Base-by-base conservation (phyloP, 2,888 invertebrate species). In the Pollenia amentaria region DNA sequence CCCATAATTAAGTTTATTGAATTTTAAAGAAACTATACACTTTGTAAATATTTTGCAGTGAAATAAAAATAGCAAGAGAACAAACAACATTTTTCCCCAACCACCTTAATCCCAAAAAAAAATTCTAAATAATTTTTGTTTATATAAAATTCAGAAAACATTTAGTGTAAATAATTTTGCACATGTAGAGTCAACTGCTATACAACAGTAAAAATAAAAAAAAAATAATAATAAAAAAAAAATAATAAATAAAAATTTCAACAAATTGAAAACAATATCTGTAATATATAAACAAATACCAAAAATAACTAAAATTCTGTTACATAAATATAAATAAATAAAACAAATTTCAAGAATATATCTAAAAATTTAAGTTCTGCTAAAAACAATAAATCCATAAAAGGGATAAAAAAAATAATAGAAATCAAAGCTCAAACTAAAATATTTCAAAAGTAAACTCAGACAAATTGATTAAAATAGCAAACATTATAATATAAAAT, bases 111-210 rank as follows among this genome's bases (percentile, higher is more conserved):
- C 44, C 48, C 38, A 38, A 16, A 8, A 18, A 38, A 38, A 40
- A 29, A 29, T 29, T 29, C 7, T 21, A 2, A 69, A 29, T 29
- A 6, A 6, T 29, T 29, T 10, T 14, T 29, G 7, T 14, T 70
- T 70, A 21, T 60, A 21, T 70, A 70, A 44, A 38, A 60, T 29
- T 57, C 42, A 16, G n/a, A 29, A 64, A 46, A 14, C 40, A 53
- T 38, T 14, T 60, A 76, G 83, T 85, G 76, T 82, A 88, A 86
- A 83, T 85, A 84, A 65, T 83, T 76, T 84, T 78, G 70, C 75
- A 75, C 65, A 87, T 88, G 73, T 83, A 69, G 88, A 29, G 0
- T 65, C 70, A 85, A 87, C 80, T 84, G 87, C 69, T 72, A 77
- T 79, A 67, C 73, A 12, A 65, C 14, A 62, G 16, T 38, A 42